These are phyloP conservation scores for Diachasma alloeum DNA, from an alignment of 1,140 invertebrate species.

Conservation along the genomic window DNA sequence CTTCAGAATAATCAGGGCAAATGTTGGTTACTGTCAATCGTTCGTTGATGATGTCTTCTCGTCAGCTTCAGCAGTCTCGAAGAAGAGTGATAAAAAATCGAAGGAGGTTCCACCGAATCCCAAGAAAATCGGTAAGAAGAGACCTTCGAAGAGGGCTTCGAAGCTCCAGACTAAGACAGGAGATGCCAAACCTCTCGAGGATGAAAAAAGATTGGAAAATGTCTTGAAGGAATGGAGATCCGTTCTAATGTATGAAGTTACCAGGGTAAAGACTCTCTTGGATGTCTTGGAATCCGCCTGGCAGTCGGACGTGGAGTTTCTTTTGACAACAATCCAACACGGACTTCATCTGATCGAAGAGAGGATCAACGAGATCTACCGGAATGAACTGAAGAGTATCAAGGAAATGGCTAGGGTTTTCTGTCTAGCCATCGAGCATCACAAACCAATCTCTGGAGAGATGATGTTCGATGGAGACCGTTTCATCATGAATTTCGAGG, in stretches of 20 bases:
- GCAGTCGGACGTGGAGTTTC: conserved; percentile 60
- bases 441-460: conserved; percentile 57
- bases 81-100: conserved; percentile 21
- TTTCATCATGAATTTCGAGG: conserved; percentile 60
- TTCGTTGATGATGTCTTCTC: conserved; percentile 25
- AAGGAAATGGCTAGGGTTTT: conserved; percentile 66
- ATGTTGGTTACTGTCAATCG: conserved; percentile 20
- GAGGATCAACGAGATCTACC: conserved; percentile 48
- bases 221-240: conserved; percentile 63
- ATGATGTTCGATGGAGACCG: conserved; percentile 62
- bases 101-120: not conserved
- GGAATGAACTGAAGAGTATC: conserved; percentile 66
- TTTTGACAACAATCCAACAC: conserved; percentile 57
- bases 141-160: conserved; percentile 5
- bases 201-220: conserved; percentile 6
- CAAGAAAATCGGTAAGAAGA: not conserved
- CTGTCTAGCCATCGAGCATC: conserved; percentile 67
- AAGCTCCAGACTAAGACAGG: not conserved
- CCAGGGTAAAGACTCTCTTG: conserved; percentile 60
- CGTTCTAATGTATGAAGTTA: conserved; percentile 65
- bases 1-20: conserved; percentile 23
- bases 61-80: not conserved
- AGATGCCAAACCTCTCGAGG: not conserved
- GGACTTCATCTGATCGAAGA: conserved; percentile 9
- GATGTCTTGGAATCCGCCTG: conserved; percentile 54